Percentiles rank a stretch among this genome's conserved stretches.
Conservation (phyloP, 2,797 vertebrate species). For the Enteromius radiatus region DNA sequence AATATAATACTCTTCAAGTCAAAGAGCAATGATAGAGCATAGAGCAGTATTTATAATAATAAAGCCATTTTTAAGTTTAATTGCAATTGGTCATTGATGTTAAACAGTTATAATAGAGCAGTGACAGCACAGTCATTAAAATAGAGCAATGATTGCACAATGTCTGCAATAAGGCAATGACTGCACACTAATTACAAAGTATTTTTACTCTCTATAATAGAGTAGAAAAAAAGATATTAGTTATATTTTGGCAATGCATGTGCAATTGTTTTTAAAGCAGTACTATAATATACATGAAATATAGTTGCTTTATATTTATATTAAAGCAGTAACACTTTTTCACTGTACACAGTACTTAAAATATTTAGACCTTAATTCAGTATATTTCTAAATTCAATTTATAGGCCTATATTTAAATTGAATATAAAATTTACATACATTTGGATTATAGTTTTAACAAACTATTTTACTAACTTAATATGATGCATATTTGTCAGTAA, state of each 20-base stretch:
- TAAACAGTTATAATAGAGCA: slow-evolving; percentile 23
- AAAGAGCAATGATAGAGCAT: slow-evolving; percentile 1
- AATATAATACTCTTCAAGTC: not conserved
- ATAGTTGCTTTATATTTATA: not conserved
- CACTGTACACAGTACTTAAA: too few species aligned
- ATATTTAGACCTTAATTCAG: too few species aligned
- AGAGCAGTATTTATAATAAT: not conserved
- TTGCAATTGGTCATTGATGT: slow-evolving; percentile 13
- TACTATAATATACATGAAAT: not conserved
- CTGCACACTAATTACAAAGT: slow-evolving; percentile 15
- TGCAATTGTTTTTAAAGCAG: not conserved
- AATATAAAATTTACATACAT: too few species aligned
- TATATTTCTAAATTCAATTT: too few species aligned
- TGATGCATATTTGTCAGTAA: not conserved
- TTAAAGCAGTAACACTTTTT: not conserved
- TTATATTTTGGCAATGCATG: not conserved
- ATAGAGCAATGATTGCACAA: not conserved
- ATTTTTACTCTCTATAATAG: not conserved
- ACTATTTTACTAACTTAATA: not conserved
- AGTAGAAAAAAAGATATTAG: not conserved
- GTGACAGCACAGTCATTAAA: not conserved
- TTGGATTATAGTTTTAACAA: not conserved
- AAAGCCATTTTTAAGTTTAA: not conserved
- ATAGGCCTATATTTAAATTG: too few species aligned
- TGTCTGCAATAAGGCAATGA: slow-evolving; percentile 1